Evolutionary conservation across 2,113 vertebrate genomes (phyloP), one percentile per base, ranked within the genome.

Genomic region (Heterochromis multidens): DNA sequence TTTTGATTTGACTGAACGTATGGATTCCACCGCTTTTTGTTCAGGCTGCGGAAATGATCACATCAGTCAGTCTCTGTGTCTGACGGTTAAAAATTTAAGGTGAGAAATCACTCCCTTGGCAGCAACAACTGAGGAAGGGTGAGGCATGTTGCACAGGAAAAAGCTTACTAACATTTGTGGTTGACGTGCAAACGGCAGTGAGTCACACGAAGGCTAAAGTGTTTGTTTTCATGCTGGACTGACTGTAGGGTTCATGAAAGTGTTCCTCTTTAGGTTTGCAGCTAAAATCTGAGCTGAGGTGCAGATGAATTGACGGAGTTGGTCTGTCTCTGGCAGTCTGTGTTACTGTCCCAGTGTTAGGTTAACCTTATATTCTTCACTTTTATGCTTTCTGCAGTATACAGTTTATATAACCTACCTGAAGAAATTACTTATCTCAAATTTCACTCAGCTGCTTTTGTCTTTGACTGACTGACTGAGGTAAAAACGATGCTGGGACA

Each of bases 201-300:
- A 89, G 83, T 93, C 91, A 92, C 58, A 17, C 78, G 29, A 60
- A 61, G 58, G 60, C 65, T 83, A 82, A 90, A 86, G 80, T 90
- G 77, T 93, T 89, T 91, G 77, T 90, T 90, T 89, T 92, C 77
- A 80, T 23, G 33, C 79, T 59, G 83, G 88, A 90, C 87, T 74
- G 80, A 90, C 72, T 76, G 77, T 19, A 59, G 79, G 77, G 33
- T 92, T 88, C 89, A 90, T 85, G 60, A 83, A 92, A 85, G 77
- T 77, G 81, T 90, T 87, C 78, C 79, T 62, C 87, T 56, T 82
- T 82, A 84, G 86, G 84, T 72, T 85, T 35, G 57, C 74, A 58
- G 90, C 83, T 88, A 92, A 49, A 65, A 57, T 43, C 76, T 31
- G 72, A 76, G 79, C 61, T 72, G 85, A 87, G 43, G 35, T 40